These are phyloP conservation scores for Plectrocnemia conspersa DNA, from an alignment of 1,140 invertebrate genomes.

Conservation along the genomic window DNA sequence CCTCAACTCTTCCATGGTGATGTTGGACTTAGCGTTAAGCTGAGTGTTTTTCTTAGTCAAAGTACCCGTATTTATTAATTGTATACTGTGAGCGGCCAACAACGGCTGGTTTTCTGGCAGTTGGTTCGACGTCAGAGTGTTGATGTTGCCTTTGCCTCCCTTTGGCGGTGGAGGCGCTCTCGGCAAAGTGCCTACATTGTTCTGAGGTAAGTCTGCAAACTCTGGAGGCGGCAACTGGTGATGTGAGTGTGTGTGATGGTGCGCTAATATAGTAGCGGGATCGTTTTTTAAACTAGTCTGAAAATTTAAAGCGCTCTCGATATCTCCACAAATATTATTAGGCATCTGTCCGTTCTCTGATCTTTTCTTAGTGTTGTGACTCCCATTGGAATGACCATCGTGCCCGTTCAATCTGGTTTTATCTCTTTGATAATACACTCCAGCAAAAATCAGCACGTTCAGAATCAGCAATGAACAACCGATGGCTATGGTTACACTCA, in stretches of 20 bases:
- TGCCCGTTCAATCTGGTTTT: slow-evolving; percentile 67
- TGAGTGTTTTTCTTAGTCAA: slow-evolving; percentile 63
- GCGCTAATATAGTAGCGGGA: slow-evolving; percentile 60
- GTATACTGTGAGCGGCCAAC: slow-evolving; percentile 60
- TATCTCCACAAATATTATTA: slow-evolving; percentile 75
- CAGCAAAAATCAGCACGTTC: slow-evolving; percentile 89
- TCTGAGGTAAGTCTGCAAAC: slow-evolving; percentile 68
- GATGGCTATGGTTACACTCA: slow-evolving; percentile 91
- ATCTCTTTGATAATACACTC: slow-evolving; percentile 89
- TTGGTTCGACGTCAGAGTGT: slow-evolving; percentile 55
- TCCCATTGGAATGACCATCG: slow-evolving; percentile 49
- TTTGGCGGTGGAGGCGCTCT: slow-evolving; percentile 71
- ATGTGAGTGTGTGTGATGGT: slow-evolving; percentile 65
- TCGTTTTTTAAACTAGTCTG: slow-evolving; percentile 60
- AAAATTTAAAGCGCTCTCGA: slow-evolving; percentile 63
- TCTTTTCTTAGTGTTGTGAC: slow-evolving; percentile 62
- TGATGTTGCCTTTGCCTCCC: slow-evolving; percentile 55
- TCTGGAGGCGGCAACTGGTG: slow-evolving; percentile 74
- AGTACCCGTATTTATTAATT: slow-evolving; percentile 62
- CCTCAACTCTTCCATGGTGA: slow-evolving; percentile 70
- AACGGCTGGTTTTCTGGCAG: slow-evolving; percentile 59
- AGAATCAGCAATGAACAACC: slow-evolving; percentile 85
- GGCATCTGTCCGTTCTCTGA: slow-evolving; percentile 81
- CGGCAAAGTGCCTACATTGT: slow-evolving; percentile 60
- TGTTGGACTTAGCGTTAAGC: slow-evolving; percentile 57